Evolutionary conservation across 1,140 invertebrate species (phyloP).

Genomic region (Heterodera schachtii): DNA sequence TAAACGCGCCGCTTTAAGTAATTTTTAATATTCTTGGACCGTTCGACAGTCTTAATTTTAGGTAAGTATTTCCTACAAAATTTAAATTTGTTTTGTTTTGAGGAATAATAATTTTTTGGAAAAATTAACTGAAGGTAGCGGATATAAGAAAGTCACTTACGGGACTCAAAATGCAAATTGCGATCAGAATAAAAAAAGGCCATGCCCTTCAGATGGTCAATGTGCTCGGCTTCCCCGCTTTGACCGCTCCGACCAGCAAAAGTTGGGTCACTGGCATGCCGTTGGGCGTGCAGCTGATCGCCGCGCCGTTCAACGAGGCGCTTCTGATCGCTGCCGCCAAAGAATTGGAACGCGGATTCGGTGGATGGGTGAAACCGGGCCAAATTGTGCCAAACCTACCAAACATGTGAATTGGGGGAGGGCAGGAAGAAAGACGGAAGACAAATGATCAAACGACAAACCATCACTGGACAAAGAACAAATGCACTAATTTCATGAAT

Average conservation of each 20-base stretch:
- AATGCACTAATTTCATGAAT: too few species aligned
- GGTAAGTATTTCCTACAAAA: too few species aligned
- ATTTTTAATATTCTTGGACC: neutral
- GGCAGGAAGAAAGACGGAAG: neutral
- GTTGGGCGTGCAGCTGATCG: slow-evolving; percentile 78
- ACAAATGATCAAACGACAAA: too few species aligned
- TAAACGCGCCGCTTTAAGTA: too few species aligned
- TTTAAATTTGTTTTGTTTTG: neutral
- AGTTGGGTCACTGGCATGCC: slow-evolving; percentile 73
- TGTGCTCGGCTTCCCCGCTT: slow-evolving; percentile 36
- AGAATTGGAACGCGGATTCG: slow-evolving; percentile 61
- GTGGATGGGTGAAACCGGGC: slow-evolving; percentile 52
- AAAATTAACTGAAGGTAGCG: neutral
- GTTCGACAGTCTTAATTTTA: too few species aligned
- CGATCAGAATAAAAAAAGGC: neutral
- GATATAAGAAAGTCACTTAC: neutral
- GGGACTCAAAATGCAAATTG: neutral
- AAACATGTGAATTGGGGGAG: neutral
- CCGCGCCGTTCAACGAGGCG: slow-evolving; percentile 48
- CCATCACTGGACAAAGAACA: too few species aligned
- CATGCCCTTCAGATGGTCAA: slow-evolving; percentile 28
- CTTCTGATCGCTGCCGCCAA: slow-evolving; percentile 56
- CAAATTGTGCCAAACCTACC: neutral
- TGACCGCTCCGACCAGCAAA: slow-evolving; percentile 73
- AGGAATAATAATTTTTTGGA: neutral